These are phyloP conservation scores for Acyrthosiphon pisum DNA, from an alignment of 1,140 invertebrate genomes.

Conservation along the genomic window DNA sequence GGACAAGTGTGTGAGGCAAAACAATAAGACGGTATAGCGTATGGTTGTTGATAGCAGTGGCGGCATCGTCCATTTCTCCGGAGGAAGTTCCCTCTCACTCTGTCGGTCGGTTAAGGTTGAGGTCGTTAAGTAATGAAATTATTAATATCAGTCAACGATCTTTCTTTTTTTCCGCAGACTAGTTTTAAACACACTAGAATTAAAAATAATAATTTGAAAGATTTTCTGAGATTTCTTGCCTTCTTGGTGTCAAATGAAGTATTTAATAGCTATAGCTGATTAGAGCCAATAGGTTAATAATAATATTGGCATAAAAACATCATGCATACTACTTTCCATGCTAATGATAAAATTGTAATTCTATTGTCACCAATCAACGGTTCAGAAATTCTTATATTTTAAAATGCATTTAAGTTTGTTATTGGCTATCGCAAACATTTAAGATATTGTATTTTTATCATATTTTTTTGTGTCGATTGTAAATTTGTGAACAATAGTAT, in stretches of 20 bases:
- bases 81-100: constrained; percentile 48
- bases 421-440: not conserved
- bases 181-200: not conserved
- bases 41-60: not conserved
- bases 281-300: not conserved
- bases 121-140: constrained; percentile 51
- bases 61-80: constrained; percentile 38
- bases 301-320: not conserved
- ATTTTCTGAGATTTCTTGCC: not conserved
- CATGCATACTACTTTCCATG: not conserved
- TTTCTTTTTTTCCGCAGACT: constrained; percentile 42
- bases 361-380: no score
- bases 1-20: constrained; percentile 46
- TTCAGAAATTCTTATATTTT: not conserved
- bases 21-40: constrained; percentile 37
- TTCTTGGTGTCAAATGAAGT: not conserved
- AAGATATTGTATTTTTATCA: not conserved
- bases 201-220: not conserved
- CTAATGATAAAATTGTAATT: no score
- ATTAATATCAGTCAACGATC: constrained; percentile 19
- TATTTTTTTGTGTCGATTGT: not conserved
- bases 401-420: not conserved
- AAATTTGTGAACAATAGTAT: no score
- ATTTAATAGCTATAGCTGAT: not conserved
- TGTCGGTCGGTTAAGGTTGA: constrained; percentile 52